Percentiles rank a stretch among this genome's conserved stretches.
Evolutionary conservation across 2,113 vertebrate species (phyloP).

Genomic region (Columba livia): DNA sequence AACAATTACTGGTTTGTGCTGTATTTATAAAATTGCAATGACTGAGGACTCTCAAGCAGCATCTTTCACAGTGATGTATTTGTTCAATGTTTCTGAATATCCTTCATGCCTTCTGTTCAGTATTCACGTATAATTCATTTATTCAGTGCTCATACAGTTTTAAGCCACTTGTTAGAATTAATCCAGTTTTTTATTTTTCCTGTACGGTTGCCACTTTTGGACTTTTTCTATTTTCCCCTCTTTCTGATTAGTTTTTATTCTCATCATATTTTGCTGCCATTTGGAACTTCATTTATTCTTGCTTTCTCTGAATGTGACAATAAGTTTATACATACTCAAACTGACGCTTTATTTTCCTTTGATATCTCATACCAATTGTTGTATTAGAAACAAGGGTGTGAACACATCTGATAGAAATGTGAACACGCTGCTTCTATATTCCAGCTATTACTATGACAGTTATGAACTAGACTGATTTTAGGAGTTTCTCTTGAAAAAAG

Average conservation of each 20-base stretch:
- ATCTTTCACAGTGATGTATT: not conserved
- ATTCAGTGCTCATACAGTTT: not conserved
- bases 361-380: not conserved
- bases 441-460: not conserved
- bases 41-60: not conserved
- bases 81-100: not conserved
- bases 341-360: not conserved
- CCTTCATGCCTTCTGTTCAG: not conserved
- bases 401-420: not conserved
- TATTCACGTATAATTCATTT: not conserved
- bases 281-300: not conserved
- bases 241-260: not conserved
- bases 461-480: not conserved
- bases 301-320: not conserved
- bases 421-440: not conserved
- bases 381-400: not conserved
- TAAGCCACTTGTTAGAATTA: not conserved
- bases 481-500: not conserved
- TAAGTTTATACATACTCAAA: not conserved
- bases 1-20: not conserved
- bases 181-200: not conserved
- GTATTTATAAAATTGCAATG: not conserved
- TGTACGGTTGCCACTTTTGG: not conserved
- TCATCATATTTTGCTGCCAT: not conserved
- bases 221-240: not conserved